Conservation (phyloP, 2,797 vertebrate species). For the Todus mexicanus region DNA sequence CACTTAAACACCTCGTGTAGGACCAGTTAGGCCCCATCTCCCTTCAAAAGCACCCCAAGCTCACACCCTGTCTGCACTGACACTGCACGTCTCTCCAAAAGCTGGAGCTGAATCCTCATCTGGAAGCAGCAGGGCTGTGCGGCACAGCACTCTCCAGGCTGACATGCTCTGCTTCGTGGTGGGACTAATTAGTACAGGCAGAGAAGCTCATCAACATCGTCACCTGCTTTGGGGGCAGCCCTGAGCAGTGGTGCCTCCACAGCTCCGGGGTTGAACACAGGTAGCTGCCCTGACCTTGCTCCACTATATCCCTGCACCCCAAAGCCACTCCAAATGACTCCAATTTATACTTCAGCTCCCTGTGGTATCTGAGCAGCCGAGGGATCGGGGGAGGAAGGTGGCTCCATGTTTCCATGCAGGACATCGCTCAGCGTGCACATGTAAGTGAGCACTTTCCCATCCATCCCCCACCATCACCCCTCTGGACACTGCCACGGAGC, state of each 20-base stretch:
- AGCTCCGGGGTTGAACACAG: background rate
- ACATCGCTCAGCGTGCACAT: background rate
- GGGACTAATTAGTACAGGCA: background rate
- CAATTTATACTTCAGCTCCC: background rate
- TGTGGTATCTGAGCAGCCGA: background rate
- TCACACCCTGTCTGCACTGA: background rate
- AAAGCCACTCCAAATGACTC: background rate
- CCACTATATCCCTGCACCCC: background rate
- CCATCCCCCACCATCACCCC: background rate
- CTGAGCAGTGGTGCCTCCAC: background rate
- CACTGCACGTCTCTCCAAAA: fast-evolving
- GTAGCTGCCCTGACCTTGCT: background rate
- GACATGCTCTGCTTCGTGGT: background rate
- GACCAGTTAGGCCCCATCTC: too few species aligned
- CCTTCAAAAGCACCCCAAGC: background rate
- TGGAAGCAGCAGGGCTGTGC: background rate
- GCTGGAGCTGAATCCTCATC: background rate
- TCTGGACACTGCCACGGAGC: fast-evolving
- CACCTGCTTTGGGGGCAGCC: background rate
- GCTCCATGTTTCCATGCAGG: background rate
- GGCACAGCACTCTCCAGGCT: fast-evolving
- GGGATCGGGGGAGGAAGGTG: background rate
- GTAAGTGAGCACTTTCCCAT: background rate
- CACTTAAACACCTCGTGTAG: fast-evolving
- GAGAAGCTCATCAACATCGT: background rate